phyloP scores from a whole-genome alignment of 2,888 invertebrate species.

The Aspidiotus rigidus region DNA sequence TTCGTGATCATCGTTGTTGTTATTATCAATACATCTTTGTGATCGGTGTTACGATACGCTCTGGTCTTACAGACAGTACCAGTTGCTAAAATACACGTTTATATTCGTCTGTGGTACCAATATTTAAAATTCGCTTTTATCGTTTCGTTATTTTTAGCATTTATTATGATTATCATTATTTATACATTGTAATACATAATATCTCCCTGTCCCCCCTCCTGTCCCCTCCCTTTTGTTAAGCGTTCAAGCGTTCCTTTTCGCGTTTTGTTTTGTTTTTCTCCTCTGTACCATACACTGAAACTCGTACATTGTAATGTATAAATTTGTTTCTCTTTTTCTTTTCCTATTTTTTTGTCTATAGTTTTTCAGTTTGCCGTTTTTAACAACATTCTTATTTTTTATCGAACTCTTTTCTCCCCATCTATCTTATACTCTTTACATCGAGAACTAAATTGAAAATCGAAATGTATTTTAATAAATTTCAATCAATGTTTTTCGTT shows the following conservation, averaged over 20 bases:
- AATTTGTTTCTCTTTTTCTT: background rate
- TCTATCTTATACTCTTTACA: too few species aligned
- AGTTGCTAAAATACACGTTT: background rate
- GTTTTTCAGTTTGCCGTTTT: too few species aligned
- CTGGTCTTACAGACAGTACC: background rate
- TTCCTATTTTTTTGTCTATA: background rate
- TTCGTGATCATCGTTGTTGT: too few species aligned
- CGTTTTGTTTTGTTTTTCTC: background rate
- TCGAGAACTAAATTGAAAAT: too few species aligned
- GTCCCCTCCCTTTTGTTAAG: background rate
- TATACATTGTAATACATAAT: slow-evolving; percentile 1
- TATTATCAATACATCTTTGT: too few species aligned
- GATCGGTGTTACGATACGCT: background rate
- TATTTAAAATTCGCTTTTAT: slow-evolving; percentile 11
- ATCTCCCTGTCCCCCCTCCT: background rate
- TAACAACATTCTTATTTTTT: too few species aligned
- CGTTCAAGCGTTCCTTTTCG: background rate
- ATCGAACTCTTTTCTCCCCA: too few species aligned
- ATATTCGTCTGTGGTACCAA: slow-evolving; percentile 7
- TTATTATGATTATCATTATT: slow-evolving; percentile 13
- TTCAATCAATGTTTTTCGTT: background rate
- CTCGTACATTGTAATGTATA: slow-evolving; percentile 1
- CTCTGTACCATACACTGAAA: background rate
- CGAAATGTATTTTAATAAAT: background rate
- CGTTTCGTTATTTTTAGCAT: slow-evolving; percentile 11